A percentile compares a stretch with the other conserved stretches of the same genome.
Evolutionary conservation across 2,888 invertebrate genomes (phyloP).

Genomic region (Aleiodes alternator): DNA sequence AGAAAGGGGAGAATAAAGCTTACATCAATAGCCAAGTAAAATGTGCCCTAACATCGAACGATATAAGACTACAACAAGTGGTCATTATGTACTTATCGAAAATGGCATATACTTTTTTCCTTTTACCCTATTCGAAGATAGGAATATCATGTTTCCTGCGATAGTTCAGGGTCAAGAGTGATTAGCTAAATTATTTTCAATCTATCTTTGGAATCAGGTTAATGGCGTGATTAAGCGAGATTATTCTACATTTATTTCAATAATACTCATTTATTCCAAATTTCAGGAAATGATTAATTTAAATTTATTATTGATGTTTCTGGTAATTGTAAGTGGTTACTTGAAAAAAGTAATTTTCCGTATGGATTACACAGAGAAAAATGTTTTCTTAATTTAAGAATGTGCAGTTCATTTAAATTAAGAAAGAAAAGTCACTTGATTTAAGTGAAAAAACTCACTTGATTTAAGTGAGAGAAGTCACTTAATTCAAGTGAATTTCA

Average conservation of each 20-base stretch:
- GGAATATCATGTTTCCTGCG: background rate
- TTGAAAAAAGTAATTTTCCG: too few relatives aligned
- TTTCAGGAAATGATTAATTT: background rate
- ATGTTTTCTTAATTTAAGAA: too few relatives aligned
- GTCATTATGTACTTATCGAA: conserved; percentile 25
- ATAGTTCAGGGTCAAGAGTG: background rate
- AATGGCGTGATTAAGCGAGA: background rate
- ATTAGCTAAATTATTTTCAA: background rate
- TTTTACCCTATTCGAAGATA: background rate
- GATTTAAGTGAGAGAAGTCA: too few relatives aligned
- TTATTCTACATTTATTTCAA: conserved; percentile 1
- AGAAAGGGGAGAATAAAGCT: background rate
- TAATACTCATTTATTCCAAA: background rate
- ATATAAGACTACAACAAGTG: conserved; percentile 23
- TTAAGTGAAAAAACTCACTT: too few relatives aligned
- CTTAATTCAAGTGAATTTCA: too few relatives aligned
- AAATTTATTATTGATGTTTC: too few relatives aligned
- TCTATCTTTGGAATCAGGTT: conserved; percentile 1
- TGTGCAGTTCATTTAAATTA: too few relatives aligned
- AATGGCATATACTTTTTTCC: background rate
- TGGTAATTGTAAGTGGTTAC: too few relatives aligned
- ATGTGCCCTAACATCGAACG: background rate
- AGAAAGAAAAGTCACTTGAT: too few relatives aligned
- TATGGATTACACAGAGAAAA: too few relatives aligned
- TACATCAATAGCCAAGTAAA: background rate